Evolutionary conservation across 2,113 vertebrate species (phyloP).

Genomic region (Catharus fuscescens): DNA sequence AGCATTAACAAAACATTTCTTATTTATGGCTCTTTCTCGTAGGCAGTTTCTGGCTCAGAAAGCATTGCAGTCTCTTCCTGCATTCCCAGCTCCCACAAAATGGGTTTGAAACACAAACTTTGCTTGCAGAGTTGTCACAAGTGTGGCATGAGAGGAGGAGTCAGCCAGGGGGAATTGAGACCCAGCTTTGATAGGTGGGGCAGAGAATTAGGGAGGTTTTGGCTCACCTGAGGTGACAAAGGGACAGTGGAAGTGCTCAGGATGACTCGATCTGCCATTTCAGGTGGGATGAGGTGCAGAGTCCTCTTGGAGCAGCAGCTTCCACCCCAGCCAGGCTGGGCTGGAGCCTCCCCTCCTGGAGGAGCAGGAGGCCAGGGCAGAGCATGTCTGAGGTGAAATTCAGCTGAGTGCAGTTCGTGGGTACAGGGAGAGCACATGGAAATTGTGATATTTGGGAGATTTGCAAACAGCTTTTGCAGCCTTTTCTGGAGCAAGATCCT

Average conservation of each 20-base stretch:
- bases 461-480: neutral
- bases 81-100: slow-evolving; percentile 42
- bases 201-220: neutral
- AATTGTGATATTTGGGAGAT: neutral
- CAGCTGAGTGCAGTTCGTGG: neutral
- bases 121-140: neutral
- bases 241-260: neutral
- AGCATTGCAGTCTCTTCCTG: neutral
- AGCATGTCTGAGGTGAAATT: neutral
- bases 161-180: neutral
- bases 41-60: slow-evolving; percentile 5
- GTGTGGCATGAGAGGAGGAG: neutral
- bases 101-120: neutral
- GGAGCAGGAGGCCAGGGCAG: neutral
- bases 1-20: slow-evolving; percentile 54
- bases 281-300: neutral
- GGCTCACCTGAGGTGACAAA: neutral
- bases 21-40: neutral
- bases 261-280: neutral
- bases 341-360: neutral
- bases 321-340: neutral
- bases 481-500: neutral
- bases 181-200: neutral
- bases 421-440: neutral
- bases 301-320: neutral